Conservation (phyloP, 2,888 invertebrate genomes). For the Eutolmus rufibarbis region DNA sequence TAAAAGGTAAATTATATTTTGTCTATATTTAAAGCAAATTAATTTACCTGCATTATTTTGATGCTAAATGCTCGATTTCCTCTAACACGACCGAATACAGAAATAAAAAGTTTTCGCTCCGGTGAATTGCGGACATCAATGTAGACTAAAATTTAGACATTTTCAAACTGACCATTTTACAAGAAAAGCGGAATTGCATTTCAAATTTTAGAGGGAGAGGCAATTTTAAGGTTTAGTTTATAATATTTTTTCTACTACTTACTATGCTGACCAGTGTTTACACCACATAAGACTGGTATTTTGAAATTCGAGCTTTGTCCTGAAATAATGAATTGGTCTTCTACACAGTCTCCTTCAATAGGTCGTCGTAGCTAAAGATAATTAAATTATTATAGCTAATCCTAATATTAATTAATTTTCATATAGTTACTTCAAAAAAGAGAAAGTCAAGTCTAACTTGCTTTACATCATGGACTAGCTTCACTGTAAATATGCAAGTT, state of each 20-base stretch:
- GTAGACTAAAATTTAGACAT: constrained; percentile 67
- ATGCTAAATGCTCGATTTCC: constrained; percentile 70
- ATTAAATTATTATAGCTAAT: background rate
- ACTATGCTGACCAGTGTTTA: constrained; percentile 80
- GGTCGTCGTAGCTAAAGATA: constrained; percentile 70
- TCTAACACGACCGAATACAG: constrained; percentile 68
- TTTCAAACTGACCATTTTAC: background rate
- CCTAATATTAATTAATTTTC: background rate
- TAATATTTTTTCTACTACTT: no score
- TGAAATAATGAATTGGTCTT: constrained; percentile 74
- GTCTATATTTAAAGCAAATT: background rate
- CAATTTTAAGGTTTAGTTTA: no score
- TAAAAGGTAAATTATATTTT: constrained; percentile 51
- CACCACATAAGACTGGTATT: constrained; percentile 77
- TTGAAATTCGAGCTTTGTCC: constrained; percentile 74
- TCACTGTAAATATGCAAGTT: constrained; percentile 71
- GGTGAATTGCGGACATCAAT: constrained; percentile 71
- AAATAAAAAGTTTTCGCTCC: constrained; percentile 70
- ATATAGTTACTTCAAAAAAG: constrained; percentile 70
- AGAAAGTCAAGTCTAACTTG: constrained; percentile 76
- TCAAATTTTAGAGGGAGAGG: no score
- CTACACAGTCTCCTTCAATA: constrained; percentile 71
- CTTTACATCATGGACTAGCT: constrained; percentile 67
- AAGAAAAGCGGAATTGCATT: no score
- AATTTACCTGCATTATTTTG: constrained; percentile 67